Percentiles rank a stretch among this genome's conserved stretches.
These are phyloP conservation scores for Molothrus aeneus DNA, from an alignment of 2,797 vertebrate genomes.

Conservation along the genomic window DNA sequence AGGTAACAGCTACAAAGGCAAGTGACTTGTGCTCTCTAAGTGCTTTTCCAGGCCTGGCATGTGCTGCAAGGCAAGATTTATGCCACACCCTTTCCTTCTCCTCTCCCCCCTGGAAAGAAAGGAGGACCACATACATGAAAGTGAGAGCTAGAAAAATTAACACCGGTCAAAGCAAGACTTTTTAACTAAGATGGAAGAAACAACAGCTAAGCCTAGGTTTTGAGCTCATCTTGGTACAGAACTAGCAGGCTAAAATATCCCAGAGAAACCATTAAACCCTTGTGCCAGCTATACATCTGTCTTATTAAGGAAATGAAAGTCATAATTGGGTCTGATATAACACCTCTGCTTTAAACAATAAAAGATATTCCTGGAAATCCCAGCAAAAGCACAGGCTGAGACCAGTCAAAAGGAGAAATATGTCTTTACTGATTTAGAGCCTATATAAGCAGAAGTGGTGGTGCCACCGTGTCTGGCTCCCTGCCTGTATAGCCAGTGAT, in stretches of 20 bases:
- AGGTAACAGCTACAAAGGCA: conserved; percentile 28
- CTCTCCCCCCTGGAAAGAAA: background rate
- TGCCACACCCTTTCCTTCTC: background rate
- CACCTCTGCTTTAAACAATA: conserved; percentile 61
- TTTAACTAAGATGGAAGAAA: background rate
- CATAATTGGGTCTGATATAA: conserved; percentile 45
- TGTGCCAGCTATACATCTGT: background rate
- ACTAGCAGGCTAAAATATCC: background rate
- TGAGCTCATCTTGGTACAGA: background rate
- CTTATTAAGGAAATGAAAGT: conserved; percentile 53
- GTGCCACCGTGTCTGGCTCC: conserved; percentile 74
- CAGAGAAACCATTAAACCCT: background rate
- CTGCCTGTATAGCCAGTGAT: conserved; percentile 63
- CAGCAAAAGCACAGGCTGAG: conserved; percentile 2
- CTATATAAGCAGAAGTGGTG: conserved; percentile 71
- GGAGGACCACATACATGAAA: background rate
- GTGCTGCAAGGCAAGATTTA: background rate
- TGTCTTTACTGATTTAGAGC: conserved; percentile 61
- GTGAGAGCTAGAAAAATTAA: background rate
- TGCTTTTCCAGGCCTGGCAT: conserved; percentile 20
- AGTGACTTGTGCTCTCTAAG: background rate
- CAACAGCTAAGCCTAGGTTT: background rate
- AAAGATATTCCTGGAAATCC: conserved; percentile 65
- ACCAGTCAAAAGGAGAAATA: conserved; percentile 51
- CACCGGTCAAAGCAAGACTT: background rate